Conservation (phyloP, 1,140 invertebrate genomes). For the Cylas formicarius region DNA sequence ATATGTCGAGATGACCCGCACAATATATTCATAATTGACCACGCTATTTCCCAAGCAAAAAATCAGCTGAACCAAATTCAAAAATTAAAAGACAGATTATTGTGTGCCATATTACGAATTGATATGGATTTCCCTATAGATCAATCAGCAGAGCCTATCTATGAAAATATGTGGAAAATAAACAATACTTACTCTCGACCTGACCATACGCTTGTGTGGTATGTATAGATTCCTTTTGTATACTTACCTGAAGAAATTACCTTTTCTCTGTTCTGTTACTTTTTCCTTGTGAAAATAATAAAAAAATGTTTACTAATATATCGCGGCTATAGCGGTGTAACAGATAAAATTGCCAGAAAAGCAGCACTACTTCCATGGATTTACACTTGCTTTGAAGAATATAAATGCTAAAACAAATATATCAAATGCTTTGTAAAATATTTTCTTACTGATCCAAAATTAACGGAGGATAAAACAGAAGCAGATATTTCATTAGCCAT, state of each 20-base stretch:
- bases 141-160: constrained; percentile 57
- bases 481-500: constrained; percentile 82
- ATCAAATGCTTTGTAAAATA: constrained; percentile 56
- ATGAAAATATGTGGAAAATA: constrained; percentile 64
- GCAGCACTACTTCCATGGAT: constrained; percentile 73
- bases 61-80: constrained; percentile 54
- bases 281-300: constrained; percentile 66
- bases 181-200: constrained; percentile 64
- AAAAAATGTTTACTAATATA: constrained; percentile 62
- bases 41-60: constrained; percentile 55
- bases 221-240: constrained; percentile 86
- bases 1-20: constrained; percentile 54
- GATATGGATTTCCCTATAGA: constrained; percentile 41
- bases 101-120: constrained; percentile 67
- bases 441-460: constrained; percentile 62
- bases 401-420: constrained; percentile 57
- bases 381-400: constrained; percentile 51
- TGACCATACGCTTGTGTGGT: constrained; percentile 77
- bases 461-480: constrained; percentile 61
- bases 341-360: constrained; percentile 49
- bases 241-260: constrained; percentile 58
- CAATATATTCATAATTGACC: constrained; percentile 80
- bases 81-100: constrained; percentile 59
- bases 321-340: constrained; percentile 64
- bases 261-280: constrained; percentile 75